Percentiles rank a stretch among this genome's conserved stretches.
Evolutionary conservation across 2,797 vertebrate species (phyloP).

Genomic region (Pipistrellus kuhlii): DNA sequence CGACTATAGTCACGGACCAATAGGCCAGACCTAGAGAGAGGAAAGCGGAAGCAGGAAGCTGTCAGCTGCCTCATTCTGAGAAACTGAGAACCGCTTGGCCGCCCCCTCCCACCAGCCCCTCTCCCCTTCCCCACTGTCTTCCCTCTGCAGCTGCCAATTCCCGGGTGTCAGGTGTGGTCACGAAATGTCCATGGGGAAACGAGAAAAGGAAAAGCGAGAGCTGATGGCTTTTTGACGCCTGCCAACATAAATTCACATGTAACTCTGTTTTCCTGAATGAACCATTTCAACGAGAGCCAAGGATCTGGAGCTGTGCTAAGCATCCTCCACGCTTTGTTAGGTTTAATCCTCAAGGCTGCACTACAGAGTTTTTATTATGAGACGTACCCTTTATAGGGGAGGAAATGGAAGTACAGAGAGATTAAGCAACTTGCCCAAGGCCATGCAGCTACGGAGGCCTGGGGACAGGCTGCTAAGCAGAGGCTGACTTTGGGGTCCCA

Average conservation of each 20-base stretch:
- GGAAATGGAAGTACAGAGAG: not conserved
- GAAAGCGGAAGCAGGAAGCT: not conserved
- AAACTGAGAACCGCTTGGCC: fast-evolving
- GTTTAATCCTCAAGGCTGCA: not conserved
- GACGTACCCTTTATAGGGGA: not conserved
- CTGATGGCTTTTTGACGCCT: not conserved
- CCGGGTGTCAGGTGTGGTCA: not conserved
- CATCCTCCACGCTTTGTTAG: not conserved
- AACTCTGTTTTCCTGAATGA: not conserved
- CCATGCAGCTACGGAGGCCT: not conserved
- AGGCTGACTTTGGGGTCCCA: not conserved
- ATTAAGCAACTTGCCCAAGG: not conserved
- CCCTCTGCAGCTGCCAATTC: not conserved
- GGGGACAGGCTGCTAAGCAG: not conserved
- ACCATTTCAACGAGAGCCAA: not conserved
- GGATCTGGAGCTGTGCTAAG: not conserved
- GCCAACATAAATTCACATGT: not conserved
- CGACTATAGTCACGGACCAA: not conserved
- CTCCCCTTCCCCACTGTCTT: fast-evolving
- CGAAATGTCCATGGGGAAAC: not conserved
- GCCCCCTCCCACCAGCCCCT: too few species aligned
- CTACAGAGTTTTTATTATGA: not conserved
- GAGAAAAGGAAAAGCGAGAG: not conserved
- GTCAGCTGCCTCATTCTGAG: not conserved
- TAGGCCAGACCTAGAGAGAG: fast-evolving